Percentiles rank a stretch among this genome's conserved stretches.
Evolutionary conservation across 2,113 vertebrate species (phyloP).

Genomic region (Calyptomena viridis): DNA sequence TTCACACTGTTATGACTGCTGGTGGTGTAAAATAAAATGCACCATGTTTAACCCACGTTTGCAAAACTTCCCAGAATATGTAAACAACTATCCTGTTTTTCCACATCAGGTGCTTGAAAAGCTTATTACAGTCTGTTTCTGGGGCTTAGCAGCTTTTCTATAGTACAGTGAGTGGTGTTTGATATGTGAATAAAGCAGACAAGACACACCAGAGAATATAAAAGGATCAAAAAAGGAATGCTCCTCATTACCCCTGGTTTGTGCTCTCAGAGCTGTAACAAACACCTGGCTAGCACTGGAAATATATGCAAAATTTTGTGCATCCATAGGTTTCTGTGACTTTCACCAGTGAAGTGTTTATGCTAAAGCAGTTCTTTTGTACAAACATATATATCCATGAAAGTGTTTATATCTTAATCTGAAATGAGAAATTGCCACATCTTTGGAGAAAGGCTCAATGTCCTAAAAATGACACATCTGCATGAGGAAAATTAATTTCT

Average conservation of each 20-base stretch:
- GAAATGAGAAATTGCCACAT: background rate
- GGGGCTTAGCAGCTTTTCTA: constrained; percentile 21
- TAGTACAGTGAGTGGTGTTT: background rate
- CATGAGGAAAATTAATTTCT: background rate
- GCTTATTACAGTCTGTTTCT: background rate
- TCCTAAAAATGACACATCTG: background rate
- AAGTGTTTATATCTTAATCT: background rate
- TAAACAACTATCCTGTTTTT: background rate
- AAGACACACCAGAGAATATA: constrained; percentile 1
- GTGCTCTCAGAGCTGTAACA: background rate
- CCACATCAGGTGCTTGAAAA: constrained; percentile 33
- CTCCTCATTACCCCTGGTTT: background rate
- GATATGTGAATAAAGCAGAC: constrained; percentile 39
- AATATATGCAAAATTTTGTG: background rate
- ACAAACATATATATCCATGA: background rate
- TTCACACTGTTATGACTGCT: background rate
- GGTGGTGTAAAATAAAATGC: background rate
- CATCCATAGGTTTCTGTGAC: background rate
- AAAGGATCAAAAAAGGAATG: constrained; percentile 5
- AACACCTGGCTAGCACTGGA: background rate
- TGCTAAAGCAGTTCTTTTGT: background rate
- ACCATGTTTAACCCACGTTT: constrained; percentile 48
- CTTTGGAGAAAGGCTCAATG: background rate
- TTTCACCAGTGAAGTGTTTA: background rate
- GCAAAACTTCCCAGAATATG: background rate